Base-by-base conservation (phyloP, 2,888 invertebrate species). In the Dermolepida albohirtum region DNA sequence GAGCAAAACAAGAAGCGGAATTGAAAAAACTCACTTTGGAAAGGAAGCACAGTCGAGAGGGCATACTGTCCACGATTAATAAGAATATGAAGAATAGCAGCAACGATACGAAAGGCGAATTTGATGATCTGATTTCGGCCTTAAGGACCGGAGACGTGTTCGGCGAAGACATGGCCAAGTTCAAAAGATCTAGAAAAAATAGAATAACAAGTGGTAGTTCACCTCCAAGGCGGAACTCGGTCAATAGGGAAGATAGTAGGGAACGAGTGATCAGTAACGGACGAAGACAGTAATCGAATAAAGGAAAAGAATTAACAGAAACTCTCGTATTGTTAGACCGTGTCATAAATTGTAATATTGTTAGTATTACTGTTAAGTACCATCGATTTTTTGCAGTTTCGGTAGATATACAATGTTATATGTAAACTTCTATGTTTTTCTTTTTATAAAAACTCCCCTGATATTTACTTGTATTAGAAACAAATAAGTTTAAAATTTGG, bases 101-200 rank as follows among this genome's bases (percentile, higher is more conserved):
- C 69, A 81, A 84, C 39, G 88, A 86, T 77, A 90, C 87, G 67
- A 91, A 95, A 78, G 96, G 97, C 7, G 97, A 97, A 84, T 97
- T 97, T 83, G 97, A 97, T 79, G 97, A 97, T 84, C 87, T 97
- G 75, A 97, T 97, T 80, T 97, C 97, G 0, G 97, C 97, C 0
- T 83, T 97, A 62, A 85, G 97, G 69, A 97, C 97, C 0, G 97
- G 97, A 0, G 96, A 97, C 78, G 96, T 97, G 0, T 97, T 97
- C 79, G 96, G 96, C 0, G 97, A 97, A 79, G 97, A 97, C 80
- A 94, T 97, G 77, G 96, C 96, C 64, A 97, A 97, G 84, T 94
- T 96, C 79, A 92, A 93, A 76, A 84, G 93, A 65, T 92, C 91
- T 51, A 87, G 92, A 73, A 90, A 91, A 75, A 87, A 89, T 40